Evolutionary conservation across 2,113 vertebrate genomes (phyloP).

Genomic region (Atherinomorus stipes): DNA sequence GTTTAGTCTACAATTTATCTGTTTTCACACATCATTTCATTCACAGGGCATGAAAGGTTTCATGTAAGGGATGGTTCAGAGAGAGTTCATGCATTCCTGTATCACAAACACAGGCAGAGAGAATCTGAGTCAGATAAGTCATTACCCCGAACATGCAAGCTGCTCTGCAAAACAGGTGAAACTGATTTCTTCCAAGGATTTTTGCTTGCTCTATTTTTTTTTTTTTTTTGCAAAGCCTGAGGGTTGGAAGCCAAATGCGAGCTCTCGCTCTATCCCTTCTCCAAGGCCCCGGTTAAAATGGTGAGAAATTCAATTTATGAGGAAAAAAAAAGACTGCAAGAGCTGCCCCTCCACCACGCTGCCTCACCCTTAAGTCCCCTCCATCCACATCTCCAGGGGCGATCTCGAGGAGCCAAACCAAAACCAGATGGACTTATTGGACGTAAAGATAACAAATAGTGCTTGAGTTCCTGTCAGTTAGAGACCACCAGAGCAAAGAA

Average conservation of each 20-base stretch:
- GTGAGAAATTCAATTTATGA: constrained; percentile 96
- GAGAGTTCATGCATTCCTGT: constrained; percentile 84
- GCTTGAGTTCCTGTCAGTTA: constrained; percentile 87
- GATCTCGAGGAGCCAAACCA: constrained; percentile 92
- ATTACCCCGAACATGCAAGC: constrained; percentile 86
- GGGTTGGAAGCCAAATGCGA: constrained; percentile 80
- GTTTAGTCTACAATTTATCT: constrained; percentile 67
- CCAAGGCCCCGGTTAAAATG: constrained; percentile 88
- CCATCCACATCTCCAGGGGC: constrained; percentile 91
- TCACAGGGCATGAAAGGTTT: constrained; percentile 69
- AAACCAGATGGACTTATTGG: constrained; percentile 98
- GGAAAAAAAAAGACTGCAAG: constrained; percentile 62
- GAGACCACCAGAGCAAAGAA: constrained; percentile 89
- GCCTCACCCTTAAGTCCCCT: constrained; percentile 74
- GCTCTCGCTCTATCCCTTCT: constrained; percentile 83
- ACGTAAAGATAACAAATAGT: constrained; percentile 96
- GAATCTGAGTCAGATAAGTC: constrained; percentile 83
- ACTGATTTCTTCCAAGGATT: constrained; percentile 87
- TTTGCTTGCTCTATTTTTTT: constrained; percentile 18
- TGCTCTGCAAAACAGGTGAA: constrained; percentile 92
- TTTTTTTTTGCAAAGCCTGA: constrained; percentile 78
- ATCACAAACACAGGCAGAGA: constrained; percentile 77
- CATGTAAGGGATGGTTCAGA: constrained; percentile 80
- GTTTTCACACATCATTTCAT: constrained; percentile 79
- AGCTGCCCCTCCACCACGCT: constrained; percentile 67